Percentiles rank a stretch among this genome's conserved stretches.
These are phyloP conservation scores for Fregata magnificens DNA, from an alignment of 2,113 vertebrate genomes.

Conservation along the genomic window DNA sequence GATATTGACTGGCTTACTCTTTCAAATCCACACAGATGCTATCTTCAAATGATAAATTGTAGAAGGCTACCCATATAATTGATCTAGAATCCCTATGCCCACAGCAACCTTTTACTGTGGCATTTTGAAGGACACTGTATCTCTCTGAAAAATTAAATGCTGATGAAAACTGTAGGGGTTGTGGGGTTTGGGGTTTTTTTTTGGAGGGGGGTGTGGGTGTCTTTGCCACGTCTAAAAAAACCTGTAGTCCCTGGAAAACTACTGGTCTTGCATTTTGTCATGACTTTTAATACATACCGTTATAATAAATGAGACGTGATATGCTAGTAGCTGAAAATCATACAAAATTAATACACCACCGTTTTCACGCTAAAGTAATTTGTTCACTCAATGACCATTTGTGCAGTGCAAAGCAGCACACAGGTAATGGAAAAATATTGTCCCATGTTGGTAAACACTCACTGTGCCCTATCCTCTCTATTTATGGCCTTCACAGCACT, in stretches of 20 bases:
- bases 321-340: not conserved
- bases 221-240: not conserved
- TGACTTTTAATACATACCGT: not conserved
- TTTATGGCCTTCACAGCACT: not conserved
- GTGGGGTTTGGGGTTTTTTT: too few species aligned
- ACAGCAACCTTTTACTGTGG: slow-evolving; percentile 75
- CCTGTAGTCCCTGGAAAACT: not conserved
- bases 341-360: slow-evolving; percentile 7
- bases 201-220: not conserved
- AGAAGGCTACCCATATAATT: slow-evolving; percentile 77
- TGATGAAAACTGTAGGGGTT: slow-evolving; percentile 38
- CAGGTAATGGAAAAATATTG: not conserved
- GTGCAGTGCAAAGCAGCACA: not conserved
- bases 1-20: slow-evolving; percentile 61
- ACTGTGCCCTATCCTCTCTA: not conserved
- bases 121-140: slow-evolving; percentile 76
- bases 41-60: slow-evolving; percentile 80
- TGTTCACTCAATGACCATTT: not conserved
- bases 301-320: not conserved
- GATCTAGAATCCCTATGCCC: slow-evolving; percentile 76
- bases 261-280: not conserved
- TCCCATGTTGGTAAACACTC: not conserved
- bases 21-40: slow-evolving; percentile 77
- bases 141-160: slow-evolving; percentile 65
- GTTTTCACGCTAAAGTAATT: not conserved